Percentiles rank a stretch among this genome's conserved stretches.
Evolutionary conservation across 2,797 vertebrate species (phyloP).

Genomic region (Acanthiza pusilla): DNA sequence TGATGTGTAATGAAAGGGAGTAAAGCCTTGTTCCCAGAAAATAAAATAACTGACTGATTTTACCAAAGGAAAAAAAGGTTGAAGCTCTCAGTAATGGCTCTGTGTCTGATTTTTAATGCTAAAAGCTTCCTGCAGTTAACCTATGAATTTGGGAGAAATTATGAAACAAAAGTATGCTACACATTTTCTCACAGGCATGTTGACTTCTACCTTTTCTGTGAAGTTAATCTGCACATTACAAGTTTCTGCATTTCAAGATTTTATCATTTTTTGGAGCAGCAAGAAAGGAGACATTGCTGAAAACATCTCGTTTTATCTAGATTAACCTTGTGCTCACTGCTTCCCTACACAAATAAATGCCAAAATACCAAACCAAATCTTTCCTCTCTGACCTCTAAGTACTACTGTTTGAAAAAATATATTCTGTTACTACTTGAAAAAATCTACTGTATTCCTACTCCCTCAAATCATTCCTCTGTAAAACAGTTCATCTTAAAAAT

Average conservation of each 20-base stretch:
- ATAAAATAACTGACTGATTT: not conserved
- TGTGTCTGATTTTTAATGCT: not conserved
- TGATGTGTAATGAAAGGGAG: not conserved
- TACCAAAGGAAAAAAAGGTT: not conserved
- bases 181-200: not conserved
- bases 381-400: not conserved
- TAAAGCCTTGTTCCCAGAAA: not conserved
- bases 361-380: not conserved
- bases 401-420: not conserved
- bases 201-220: not conserved
- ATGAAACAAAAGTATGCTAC: not conserved
- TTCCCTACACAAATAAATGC: not conserved
- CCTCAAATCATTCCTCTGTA: not conserved
- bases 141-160: not conserved
- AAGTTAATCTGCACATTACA: not conserved
- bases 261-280: not conserved
- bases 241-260: not conserved
- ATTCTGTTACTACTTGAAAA: not conserved
- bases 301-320: not conserved
- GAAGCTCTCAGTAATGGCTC: not conserved
- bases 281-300: not conserved
- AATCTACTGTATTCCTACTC: not conserved
- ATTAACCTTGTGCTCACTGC: not conserved
- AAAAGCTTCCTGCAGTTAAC: not conserved
- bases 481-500: slow-evolving; percentile 31